Base-by-base conservation (phyloP, 2,113 vertebrate genomes). In the Polypterus bichir region DNA sequence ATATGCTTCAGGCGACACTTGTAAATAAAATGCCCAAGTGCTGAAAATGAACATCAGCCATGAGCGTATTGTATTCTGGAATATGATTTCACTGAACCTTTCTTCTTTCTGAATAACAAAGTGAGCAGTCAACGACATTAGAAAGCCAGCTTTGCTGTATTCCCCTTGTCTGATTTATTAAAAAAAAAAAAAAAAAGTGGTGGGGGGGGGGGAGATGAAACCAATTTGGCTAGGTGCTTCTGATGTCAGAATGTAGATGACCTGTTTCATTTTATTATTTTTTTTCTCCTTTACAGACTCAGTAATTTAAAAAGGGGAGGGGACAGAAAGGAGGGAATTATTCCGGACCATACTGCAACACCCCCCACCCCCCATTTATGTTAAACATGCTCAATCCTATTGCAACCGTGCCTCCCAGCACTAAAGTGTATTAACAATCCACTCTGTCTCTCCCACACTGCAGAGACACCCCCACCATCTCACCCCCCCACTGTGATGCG, bases 361-460 rank as follows among this genome's bases (percentile, higher is more conserved):
- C 73, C 57, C 8, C 7, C 9, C 11, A 11, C 64, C 64, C 60
- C 67, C 63, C 66, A 84, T 86, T 90, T 84, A 89, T 86, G 87
- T 86, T 87, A 89, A 88, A 91, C 81, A 87, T 79, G 82, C 88
- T 81, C 86, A 80, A 87, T 78, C 80, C 76, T 70, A 88, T 75
- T 83, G 82, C 81, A 84, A 81, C 84, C 83, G 79, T 74, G 80
- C 80, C 80, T 77, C 79, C 77, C 72, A 77, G 77, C 83, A 73
- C 78, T 71, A 66, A 69, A 65, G 68, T 71, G 64, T 68, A 77
- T 77, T 74, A 77, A 73, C 67, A 70, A 66, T 68, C 6, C 9
- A 27, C 27, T 27, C 27, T 27, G 27, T 27, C 55, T 44, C 52
- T 71, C 58, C 59, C 77, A 60, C 64, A 66, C 64, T 70, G 80